Evolutionary conservation across 2,888 invertebrate species (phyloP).

Genomic region (Hermaeophaga mercurialis): DNA sequence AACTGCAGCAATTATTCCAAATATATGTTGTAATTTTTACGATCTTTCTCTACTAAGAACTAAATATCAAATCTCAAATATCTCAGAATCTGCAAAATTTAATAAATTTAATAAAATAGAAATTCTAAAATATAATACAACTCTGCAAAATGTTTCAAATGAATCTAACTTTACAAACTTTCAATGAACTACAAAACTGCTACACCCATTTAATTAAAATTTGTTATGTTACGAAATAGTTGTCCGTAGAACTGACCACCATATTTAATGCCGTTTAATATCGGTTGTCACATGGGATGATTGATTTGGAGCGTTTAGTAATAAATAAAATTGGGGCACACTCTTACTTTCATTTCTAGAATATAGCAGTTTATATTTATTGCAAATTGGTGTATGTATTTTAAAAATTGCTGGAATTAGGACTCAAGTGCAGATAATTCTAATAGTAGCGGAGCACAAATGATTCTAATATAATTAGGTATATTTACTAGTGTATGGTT

Average conservation of each 20-base stretch:
- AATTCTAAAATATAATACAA: not conserved
- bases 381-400: too few species aligned
- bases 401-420: too few species aligned
- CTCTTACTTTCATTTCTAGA: conserved; percentile 26
- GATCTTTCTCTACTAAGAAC: too few species aligned
- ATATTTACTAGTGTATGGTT: too few species aligned
- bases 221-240: conserved; percentile 15
- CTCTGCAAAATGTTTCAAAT: not conserved
- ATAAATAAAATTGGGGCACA: conserved; percentile 20
- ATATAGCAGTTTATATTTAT: conserved; percentile 11
- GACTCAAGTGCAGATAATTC: too few species aligned
- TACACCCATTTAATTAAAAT: conserved; percentile 17
- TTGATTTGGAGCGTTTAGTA: conserved; percentile 19
- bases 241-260: conserved; percentile 11
- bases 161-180: conserved; percentile 8
- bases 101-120: too few species aligned
- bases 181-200: conserved; percentile 18
- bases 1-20: too few species aligned
- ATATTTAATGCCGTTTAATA: conserved; percentile 15
- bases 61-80: too few species aligned
- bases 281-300: conserved; percentile 19
- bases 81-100: too few species aligned
- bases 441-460: too few species aligned
- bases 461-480: too few species aligned
- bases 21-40: too few species aligned